Conservation (phyloP, 2,113 vertebrate genomes). For the Conger conger region DNA sequence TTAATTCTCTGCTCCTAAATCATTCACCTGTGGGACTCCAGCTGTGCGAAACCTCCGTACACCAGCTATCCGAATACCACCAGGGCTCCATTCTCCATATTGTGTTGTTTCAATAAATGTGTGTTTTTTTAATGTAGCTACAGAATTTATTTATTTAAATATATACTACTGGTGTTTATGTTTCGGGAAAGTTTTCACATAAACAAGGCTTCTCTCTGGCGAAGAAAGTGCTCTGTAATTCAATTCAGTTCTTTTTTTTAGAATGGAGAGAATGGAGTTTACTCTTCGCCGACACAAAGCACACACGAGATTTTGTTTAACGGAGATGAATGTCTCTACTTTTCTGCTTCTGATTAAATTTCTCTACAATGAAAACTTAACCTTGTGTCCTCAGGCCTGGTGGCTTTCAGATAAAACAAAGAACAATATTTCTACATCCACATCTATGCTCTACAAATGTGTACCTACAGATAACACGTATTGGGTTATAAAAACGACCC, state of each 20-base stretch:
- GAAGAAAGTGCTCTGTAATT: neutral
- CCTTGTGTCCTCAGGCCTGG: neutral
- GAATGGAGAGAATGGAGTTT: neutral
- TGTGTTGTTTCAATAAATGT: neutral
- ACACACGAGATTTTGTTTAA: neutral
- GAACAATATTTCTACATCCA: neutral
- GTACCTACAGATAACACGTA: neutral
- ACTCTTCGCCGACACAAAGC: neutral
- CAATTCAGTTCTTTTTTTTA: too few species aligned
- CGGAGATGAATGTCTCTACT: neutral
- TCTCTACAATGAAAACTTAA: neutral
- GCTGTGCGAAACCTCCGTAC: too few species aligned
- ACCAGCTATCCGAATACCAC: too few species aligned
- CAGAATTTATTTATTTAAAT: neutral
- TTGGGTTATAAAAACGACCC: neutral
- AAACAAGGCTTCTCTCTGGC: neutral
- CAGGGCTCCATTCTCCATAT: neutral
- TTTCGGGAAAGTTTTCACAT: neutral
- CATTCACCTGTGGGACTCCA: too few species aligned
- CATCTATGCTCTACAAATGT: neutral
- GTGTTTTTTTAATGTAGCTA: neutral
- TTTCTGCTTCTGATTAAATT: neutral
- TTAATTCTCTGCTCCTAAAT: neutral
- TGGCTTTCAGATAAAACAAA: neutral
- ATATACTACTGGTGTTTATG: neutral